Evolutionary conservation across 2,797 vertebrate genomes (phyloP), one percentile per base, ranked within the genome.

Genomic region (Cryptoblepharus egeriae): DNA sequence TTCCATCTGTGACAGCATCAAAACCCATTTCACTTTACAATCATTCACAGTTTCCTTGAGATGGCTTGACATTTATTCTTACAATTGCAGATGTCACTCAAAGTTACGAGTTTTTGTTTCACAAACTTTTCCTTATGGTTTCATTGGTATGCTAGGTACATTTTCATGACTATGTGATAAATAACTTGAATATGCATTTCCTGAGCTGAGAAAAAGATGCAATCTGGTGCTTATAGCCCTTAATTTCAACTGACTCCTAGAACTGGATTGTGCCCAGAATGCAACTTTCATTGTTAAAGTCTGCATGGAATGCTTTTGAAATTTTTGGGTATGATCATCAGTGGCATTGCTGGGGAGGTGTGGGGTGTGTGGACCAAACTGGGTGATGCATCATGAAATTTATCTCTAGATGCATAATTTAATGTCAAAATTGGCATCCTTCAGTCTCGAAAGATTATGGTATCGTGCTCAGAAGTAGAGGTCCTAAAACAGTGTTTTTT

Each of bases 1-100:
- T 90, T 88, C 67, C 65, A 60, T 81, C 52, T 87, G 24, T 73
- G n/a, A 55, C 58, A 3, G 87, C 91, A 85, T 82, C 28, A 80
- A 89, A 75, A 79, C 7, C 39, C 86, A 70, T 87, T 84, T 18
- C 75, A 57, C 57, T 88, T 87, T 79, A 75, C 20, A 20, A 57
- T 61, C 10, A 35, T 67, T 83, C 65, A 61, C 39, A 35, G n/a
- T 78, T 74, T 78, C 24, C 45, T 35, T 28, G 77, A 78, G 63
- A 65, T 20, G 18, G 1, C 67, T 88, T 81, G 32, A 71, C 75
- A 89, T 87, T 76, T 84, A n/a, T 75, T 85, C 11, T 73, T 80
- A 57, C 0, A 72, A 65, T 75, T 5, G 63, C 26, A 80, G 30
- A 60, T 75, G 15, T 68, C 28, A 70, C 74, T 75, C 24, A 81